Conservation (phyloP, 2,888 invertebrate species). For the Caenorhabditis macrosperma region DNA sequence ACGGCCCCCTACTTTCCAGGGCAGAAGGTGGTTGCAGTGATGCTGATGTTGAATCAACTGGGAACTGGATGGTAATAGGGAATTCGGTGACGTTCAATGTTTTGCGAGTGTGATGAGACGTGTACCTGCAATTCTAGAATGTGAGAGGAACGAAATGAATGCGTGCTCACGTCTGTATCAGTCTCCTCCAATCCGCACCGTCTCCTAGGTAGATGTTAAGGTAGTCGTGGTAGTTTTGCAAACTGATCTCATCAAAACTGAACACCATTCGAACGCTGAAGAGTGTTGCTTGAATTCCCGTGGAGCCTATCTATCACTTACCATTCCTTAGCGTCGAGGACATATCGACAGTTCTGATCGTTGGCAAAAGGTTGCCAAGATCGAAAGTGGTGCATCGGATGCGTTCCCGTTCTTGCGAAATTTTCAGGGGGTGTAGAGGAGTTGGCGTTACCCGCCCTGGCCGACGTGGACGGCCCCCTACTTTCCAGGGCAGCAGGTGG, state of each 20-base stretch:
- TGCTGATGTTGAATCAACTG: constrained; percentile 33
- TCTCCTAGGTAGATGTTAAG: constrained; percentile 33
- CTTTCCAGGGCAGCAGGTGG: too few species aligned
- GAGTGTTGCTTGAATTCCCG: background rate
- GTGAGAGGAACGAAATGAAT: background rate
- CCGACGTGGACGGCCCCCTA: too few species aligned
- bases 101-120: background rate
- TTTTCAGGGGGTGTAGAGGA: background rate
- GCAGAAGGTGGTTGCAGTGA: background rate
- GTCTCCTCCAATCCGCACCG: background rate
- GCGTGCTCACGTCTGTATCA: too few species aligned
- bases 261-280: constrained; percentile 7
- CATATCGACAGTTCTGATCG: background rate
- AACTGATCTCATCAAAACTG: constrained; percentile 21
- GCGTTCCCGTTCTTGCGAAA: background rate
- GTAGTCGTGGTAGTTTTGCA: constrained; percentile 33
- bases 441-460: too few species aligned
- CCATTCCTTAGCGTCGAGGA: background rate
- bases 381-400: constrained; percentile 8
- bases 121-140: background rate
- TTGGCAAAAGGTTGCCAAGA: background rate
- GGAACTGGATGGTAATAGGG: background rate
- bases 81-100: constrained; percentile 3
- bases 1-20: too few species aligned
- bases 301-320: background rate